A percentile compares a stretch with the other conserved stretches of the same genome.
Conservation (phyloP, 2,797 vertebrate genomes). For the Taenioides sp. region DNA sequence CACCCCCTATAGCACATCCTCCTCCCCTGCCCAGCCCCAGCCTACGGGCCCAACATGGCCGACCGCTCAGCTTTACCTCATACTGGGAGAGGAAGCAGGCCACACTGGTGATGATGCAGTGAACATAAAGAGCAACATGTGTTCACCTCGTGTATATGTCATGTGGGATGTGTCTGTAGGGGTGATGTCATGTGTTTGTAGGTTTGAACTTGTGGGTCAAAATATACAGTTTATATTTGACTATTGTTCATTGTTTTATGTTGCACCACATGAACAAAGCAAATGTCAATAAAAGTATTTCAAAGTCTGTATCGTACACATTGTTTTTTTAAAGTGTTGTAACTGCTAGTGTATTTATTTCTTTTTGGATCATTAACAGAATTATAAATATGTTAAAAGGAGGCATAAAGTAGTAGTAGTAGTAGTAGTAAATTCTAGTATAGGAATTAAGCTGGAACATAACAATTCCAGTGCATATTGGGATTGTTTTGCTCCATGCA, state of each 20-base stretch:
- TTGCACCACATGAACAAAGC: too few species aligned
- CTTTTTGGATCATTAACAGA: not conserved
- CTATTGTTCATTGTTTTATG: too few species aligned
- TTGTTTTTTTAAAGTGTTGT: too few species aligned
- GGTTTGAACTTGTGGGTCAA: not conserved
- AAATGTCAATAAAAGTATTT: too few species aligned
- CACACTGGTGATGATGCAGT: conserved; percentile 31
- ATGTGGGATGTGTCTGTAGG: not conserved
- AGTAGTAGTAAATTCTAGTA: too few species aligned
- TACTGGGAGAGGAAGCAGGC: conserved; percentile 58
- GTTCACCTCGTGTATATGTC: conserved; percentile 1
- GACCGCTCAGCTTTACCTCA: conserved; percentile 51
- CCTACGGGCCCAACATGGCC: conserved; percentile 57
- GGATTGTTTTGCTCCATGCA: not conserved
- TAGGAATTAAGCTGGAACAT: not conserved
- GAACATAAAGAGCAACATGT: not conserved
- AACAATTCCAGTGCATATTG: not conserved
- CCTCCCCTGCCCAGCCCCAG: conserved; percentile 30
- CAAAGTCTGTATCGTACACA: too few species aligned
- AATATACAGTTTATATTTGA: too few species aligned
- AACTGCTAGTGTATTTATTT: too few species aligned
- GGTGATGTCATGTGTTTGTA: not conserved
- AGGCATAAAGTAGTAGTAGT: not conserved
- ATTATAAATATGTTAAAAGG: not conserved
- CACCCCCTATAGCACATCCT: conserved; percentile 41